A percentile compares a stretch with the other conserved stretches of the same genome.
phyloP scores from a whole-genome alignment of 2,113 vertebrate species.

The Ursus arctos region DNA sequence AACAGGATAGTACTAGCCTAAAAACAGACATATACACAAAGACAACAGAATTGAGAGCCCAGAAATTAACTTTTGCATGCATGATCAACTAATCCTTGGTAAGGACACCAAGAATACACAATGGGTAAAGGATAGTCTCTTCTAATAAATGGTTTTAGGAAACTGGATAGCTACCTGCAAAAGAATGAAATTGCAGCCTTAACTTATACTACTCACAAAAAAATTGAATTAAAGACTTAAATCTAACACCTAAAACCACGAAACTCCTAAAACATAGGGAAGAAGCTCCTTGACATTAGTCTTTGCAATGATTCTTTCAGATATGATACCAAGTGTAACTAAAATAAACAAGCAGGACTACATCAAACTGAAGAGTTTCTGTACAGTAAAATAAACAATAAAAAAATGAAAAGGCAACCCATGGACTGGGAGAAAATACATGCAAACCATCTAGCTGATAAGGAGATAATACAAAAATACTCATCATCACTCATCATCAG shows the following conservation, averaged over 20 bases:
- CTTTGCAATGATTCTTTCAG: not conserved
- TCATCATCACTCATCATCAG: too few species aligned
- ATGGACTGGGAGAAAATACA: too few species aligned
- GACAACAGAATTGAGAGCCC: not conserved
- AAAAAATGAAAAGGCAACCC: too few species aligned
- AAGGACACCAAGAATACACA: not conserved
- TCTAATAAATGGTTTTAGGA: not conserved
- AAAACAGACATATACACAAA: not conserved
- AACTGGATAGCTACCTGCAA: not conserved
- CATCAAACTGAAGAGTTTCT: not conserved
- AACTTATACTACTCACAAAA: not conserved
- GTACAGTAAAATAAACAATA: not conserved
- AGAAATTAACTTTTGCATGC: not conserved
- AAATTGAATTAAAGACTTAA: not conserved
- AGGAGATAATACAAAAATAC: too few species aligned
- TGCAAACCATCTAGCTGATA: too few species aligned
- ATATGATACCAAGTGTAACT: not conserved
- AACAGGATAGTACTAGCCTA: not conserved
- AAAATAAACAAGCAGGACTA: not conserved
- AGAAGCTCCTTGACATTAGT: not conserved
- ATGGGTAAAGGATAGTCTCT: not conserved
- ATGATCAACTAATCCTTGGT: not conserved
- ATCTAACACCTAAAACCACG: not conserved
- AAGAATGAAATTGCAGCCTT: not conserved
- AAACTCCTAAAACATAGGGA: not conserved